phyloP scores from a whole-genome alignment of 1,140 invertebrate species.

The Drosophila nigromelanica region DNA sequence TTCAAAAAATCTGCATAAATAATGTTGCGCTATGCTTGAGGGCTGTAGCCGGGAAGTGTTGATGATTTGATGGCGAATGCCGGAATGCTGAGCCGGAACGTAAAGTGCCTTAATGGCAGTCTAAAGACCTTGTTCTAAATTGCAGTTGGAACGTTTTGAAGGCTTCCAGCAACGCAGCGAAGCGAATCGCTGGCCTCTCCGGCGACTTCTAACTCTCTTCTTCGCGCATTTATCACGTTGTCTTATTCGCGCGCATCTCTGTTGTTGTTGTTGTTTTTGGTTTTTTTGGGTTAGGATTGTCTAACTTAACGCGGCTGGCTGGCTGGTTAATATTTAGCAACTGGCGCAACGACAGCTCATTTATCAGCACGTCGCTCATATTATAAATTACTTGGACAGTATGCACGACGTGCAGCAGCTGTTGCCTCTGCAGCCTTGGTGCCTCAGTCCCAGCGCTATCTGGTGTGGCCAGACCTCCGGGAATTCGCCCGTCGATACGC shows the following conservation, averaged over 20 bases:
- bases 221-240: not conserved
- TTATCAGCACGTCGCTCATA: slow-evolving; percentile 49
- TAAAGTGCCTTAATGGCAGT: slow-evolving; percentile 58
- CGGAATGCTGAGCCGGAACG: slow-evolving; percentile 66
- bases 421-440: slow-evolving; percentile 1
- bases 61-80: slow-evolving; percentile 70
- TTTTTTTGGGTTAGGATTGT: slow-evolving; percentile 16
- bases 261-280: not conserved
- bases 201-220: not conserved
- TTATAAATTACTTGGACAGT: slow-evolving; percentile 52
- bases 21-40: slow-evolving; percentile 65
- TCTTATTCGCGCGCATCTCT: not conserved
- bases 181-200: slow-evolving; percentile 16
- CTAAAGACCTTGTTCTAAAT: slow-evolving; percentile 57
- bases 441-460: slow-evolving; percentile 17
- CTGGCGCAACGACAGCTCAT: slow-evolving; percentile 48
- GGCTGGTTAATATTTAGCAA: slow-evolving; percentile 51
- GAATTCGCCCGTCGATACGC: slow-evolving; percentile 45
- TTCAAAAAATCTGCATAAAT: slow-evolving; percentile 71
- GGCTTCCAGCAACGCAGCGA: slow-evolving; percentile 28
- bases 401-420: slow-evolving; percentile 46
- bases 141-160: slow-evolving; percentile 28
- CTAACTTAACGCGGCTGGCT: slow-evolving; percentile 30
- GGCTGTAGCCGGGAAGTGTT: slow-evolving; percentile 58
- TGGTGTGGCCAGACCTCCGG: slow-evolving; percentile 24